Conservation (phyloP, 2,113 vertebrate genomes). For the Petrocephalus microphthalmus region DNA sequence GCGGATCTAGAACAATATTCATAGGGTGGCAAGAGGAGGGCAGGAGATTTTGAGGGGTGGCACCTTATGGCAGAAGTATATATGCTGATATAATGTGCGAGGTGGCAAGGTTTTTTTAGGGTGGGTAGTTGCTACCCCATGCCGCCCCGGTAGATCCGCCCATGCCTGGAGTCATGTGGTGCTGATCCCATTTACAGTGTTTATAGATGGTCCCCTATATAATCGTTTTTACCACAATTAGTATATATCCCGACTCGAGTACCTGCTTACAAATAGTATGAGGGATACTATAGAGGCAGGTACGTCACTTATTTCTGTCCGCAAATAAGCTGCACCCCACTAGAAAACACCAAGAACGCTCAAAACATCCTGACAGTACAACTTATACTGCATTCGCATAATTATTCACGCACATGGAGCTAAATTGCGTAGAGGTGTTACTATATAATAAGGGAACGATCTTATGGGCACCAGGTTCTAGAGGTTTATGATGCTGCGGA, state of each 20-base stretch:
- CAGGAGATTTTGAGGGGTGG: no score
- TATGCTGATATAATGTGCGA: no score
- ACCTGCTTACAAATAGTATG: background rate
- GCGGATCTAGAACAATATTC: no score
- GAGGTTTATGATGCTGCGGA: background rate
- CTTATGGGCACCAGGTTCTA: background rate
- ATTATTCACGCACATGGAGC: background rate
- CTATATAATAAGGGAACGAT: background rate
- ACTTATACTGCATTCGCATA: background rate
- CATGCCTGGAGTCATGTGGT: background rate
- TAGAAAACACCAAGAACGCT: background rate
- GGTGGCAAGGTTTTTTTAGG: no score
- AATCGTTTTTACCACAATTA: background rate
- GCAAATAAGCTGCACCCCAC: background rate
- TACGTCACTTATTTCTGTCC: background rate
- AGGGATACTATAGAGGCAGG: background rate
- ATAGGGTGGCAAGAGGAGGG: no score
- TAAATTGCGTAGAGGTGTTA: background rate
- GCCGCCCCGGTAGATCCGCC: no score
- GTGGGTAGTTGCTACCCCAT: no score
- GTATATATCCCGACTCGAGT: background rate
- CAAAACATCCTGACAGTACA: background rate
- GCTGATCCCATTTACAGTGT: background rate
- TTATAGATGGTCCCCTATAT: background rate
- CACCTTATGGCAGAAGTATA: no score